Evolutionary conservation across 1,140 invertebrate genomes (phyloP).

Genomic region (Drosophila gunungcola): DNA sequence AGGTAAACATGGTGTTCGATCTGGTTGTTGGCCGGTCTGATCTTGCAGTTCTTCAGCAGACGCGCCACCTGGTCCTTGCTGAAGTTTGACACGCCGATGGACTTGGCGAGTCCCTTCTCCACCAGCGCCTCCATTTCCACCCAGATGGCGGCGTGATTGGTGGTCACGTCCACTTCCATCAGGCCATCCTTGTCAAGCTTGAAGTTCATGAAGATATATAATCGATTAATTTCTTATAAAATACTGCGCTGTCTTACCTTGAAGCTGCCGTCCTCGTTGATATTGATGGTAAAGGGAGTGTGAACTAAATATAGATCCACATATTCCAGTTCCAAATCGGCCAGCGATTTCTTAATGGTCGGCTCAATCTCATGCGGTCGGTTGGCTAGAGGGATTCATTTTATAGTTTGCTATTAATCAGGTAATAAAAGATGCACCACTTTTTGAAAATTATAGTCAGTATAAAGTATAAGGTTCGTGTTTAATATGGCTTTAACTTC

Average conservation of each 20-base stretch:
- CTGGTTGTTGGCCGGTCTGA: conserved; percentile 90
- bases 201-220: conserved; percentile 57
- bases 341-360: conserved; percentile 90
- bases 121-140: conserved; percentile 92
- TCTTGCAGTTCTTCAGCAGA: conserved; percentile 87
- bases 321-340: conserved; percentile 91
- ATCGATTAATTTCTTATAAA: neutral
- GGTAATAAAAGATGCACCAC: too few species aligned
- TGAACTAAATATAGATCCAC: conserved; percentile 95
- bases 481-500: too few species aligned
- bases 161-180: conserved; percentile 88
- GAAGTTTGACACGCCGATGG: conserved; percentile 93
- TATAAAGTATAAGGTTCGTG: too few species aligned
- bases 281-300: conserved; percentile 88
- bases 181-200: conserved; percentile 86
- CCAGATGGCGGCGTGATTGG: conserved; percentile 90
- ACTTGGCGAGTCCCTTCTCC: conserved; percentile 87
- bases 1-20: conserved; percentile 93
- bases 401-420: too few species aligned
- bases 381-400: conserved; percentile 85
- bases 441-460: too few species aligned
- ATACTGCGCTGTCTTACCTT: conserved; percentile 12
- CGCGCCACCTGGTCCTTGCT: conserved; percentile 89
- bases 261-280: conserved; percentile 85
- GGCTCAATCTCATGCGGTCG: conserved; percentile 89